Base-by-base conservation (phyloP, 2,888 invertebrate species). In the Deilephila elpenor region DNA sequence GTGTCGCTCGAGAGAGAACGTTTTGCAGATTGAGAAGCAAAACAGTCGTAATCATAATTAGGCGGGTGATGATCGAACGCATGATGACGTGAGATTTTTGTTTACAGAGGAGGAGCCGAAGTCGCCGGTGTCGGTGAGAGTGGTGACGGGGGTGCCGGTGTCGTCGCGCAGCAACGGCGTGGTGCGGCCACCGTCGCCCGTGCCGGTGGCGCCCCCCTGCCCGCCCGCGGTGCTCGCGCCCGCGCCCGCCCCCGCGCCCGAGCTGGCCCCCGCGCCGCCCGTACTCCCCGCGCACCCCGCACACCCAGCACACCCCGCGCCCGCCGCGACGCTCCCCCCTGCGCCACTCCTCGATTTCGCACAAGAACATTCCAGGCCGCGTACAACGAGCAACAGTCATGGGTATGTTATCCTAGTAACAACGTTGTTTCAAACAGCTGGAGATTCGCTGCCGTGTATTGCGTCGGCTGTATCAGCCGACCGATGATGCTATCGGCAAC, bases 301-400 rank as follows among this genome's bases (percentile, higher is more conserved):
- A 77, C 78, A 80, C 77, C 74, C 75, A 76, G 80, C 82, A 75
- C 78, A 83, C 78, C 77, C 80, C 79, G 75, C 79, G 75, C 80
- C 82, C 76, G 75, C 81, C 78, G 75, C 78, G 75, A 80, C 82
- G 78, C 77, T 85, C 78, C 82, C 87, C 84, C 83, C 86, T 85
- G 86, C 89, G 78, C 85, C 89, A 77, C 87, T 88, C 86, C 89
- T 90, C 87, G 93, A 93, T 86, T 93, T 91, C 87, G 89, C 89
- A 91, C 92, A 92, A 90, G 94, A 95, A 93, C 94, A 93, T 93
- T 95, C 94, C 91, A 94, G 94, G 88, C 92, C 93, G 86, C 91
- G 93, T 81, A 90, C 92, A 80, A 88, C 89, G 78, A 94, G 91
- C 87, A 89, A 83, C 86, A 93, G 91, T 86, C 93, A 93, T 87